These are phyloP conservation scores for Crotalus viridis DNA, from an alignment of 2,113 vertebrate genomes.

Conservation along the genomic window DNA sequence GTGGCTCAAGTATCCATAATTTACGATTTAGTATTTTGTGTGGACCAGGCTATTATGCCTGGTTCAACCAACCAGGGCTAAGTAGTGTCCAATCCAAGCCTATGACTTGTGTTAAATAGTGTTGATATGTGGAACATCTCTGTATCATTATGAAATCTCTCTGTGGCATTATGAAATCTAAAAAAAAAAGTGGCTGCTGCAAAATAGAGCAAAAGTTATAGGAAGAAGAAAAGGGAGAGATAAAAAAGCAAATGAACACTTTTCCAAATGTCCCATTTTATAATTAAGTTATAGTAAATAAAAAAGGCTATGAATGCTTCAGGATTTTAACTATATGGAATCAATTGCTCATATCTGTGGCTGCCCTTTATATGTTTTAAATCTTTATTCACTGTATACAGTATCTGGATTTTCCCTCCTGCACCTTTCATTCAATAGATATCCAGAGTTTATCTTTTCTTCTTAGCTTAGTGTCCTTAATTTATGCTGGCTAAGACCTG, in stretches of 20 bases:
- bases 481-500: not conserved
- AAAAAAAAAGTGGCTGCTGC: not conserved
- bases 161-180: not conserved
- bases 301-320: not conserved
- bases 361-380: not conserved
- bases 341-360: not conserved
- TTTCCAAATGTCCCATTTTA: not conserved
- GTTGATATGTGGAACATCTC: not conserved
- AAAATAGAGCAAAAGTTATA: not conserved
- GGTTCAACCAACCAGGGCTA: not conserved
- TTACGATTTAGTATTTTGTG: not conserved
- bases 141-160: not conserved
- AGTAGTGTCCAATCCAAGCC: not conserved
- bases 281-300: not conserved
- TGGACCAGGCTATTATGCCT: not conserved
- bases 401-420: not conserved
- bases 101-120: not conserved
- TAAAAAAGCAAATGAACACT: not conserved
- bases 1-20: not conserved
- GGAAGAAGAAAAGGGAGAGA: not conserved
- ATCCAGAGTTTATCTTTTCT: not conserved
- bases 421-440: not conserved
- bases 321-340: not conserved
- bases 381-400: not conserved
- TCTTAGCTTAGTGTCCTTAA: not conserved